A percentile compares a stretch with the other conserved stretches of the same genome.
phyloP scores from a whole-genome alignment of 2,797 vertebrate genomes.

The Myotis vivesi region DNA sequence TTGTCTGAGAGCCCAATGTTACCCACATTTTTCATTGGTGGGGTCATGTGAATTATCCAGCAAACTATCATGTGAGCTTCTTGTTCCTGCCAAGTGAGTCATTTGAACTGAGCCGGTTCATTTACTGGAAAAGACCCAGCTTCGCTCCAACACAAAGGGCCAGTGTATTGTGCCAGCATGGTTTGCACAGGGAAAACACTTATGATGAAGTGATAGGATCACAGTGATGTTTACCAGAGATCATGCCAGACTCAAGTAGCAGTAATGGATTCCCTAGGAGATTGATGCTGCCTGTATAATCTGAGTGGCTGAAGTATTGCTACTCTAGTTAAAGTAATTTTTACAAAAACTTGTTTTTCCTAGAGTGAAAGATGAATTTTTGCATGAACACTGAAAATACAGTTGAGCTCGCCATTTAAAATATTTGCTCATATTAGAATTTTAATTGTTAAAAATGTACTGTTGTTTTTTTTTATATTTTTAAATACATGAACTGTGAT shows the following conservation, averaged over 20 bases:
- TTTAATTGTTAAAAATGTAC: constrained; percentile 6
- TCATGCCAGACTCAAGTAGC: neutral
- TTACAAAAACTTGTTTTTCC: neutral
- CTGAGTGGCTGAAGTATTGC: neutral
- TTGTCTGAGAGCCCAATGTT: neutral
- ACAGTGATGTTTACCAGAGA: neutral
- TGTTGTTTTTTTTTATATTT: neutral
- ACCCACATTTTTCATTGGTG: neutral
- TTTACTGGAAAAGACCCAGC: neutral
- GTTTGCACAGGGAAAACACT: neutral
- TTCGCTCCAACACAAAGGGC: neutral
- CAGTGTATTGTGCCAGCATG: neutral
- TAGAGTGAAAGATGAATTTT: neutral
- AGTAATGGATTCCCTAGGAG: neutral
- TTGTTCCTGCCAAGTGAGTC: constrained; percentile 28
- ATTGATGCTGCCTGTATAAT: neutral
- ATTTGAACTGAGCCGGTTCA: neutral
- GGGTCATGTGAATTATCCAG: neutral
- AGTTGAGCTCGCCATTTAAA: neutral
- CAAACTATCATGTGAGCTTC: neutral
- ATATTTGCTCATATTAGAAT: neutral
- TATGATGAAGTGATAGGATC: neutral
- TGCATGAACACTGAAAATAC: neutral
- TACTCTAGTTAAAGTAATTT: neutral
- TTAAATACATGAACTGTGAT: neutral